Base-by-base conservation (phyloP, 23 tunicate species). In the Aplidium turbinatum region DNA sequence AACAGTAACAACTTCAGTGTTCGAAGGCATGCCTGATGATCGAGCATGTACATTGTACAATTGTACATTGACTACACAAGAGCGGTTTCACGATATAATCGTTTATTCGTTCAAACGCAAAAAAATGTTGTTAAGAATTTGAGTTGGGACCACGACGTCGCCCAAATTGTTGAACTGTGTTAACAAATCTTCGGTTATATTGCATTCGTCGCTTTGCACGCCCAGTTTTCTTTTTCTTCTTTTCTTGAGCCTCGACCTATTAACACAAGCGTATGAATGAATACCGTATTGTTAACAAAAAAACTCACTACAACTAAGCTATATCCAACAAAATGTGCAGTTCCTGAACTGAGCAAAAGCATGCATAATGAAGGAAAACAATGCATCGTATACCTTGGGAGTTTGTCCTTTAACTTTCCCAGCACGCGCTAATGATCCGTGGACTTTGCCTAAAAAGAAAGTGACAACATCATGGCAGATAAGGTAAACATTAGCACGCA, bases 321-420 rank as follows among this genome's bases (percentile, higher is more conserved):
- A n/a, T n/a, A n/a, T n/a, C n/a, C n/a, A n/a, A n/a, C n/a, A n/a
- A n/a, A n/a, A n/a, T n/a, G n/a, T n/a, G n/a, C n/a, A n/a, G n/a
- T n/a, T n/a, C n/a, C n/a, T n/a, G n/a, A n/a, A n/a, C n/a, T n/a
- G n/a, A n/a, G n/a, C n/a, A n/a, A n/a, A 54, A 16, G 22, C n/a
- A 54, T 5, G 5, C 68, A 24, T n/a, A n/a, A n/a, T n/a, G n/a
- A n/a, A n/a, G n/a, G n/a, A n/a, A n/a, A n/a, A n/a, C n/a, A n/a
- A n/a, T n/a, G n/a, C n/a, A n/a, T n/a, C 16, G 16, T 79, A 16
- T 71, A 86, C 93, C 71, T 93, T 93, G 38, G 98, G 98, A 3
- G 98, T 93, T 76, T 93, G 98, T 7, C 93, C 98, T 60, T 93
- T 93, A 20, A 93, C 98, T 62, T 93, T 93, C 45, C 98, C 98